Percentiles rank a stretch among this genome's conserved stretches.
Conservation (phyloP, 2,888 invertebrate genomes). For the Phalera bucephala region DNA sequence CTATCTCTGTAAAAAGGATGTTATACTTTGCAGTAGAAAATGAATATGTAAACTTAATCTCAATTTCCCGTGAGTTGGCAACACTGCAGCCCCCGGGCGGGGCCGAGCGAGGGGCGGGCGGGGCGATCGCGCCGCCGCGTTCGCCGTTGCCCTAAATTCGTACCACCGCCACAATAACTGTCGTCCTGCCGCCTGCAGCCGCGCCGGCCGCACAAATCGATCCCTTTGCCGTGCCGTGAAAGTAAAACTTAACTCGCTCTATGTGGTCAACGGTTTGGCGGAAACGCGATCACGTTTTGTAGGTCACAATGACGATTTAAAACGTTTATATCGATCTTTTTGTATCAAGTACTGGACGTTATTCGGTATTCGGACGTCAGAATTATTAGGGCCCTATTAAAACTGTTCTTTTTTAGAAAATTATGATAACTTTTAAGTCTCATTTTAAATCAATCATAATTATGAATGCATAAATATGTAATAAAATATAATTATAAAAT, state of each 20-base stretch:
- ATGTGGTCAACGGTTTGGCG: constrained; percentile 66
- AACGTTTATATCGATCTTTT: constrained; percentile 61
- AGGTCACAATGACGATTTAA: constrained; percentile 65
- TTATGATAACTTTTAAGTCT: no score
- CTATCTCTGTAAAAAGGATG: no score
- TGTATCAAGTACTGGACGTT: neutral
- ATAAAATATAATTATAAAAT: no score
- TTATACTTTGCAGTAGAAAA: no score
- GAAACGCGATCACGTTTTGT: constrained; percentile 66
- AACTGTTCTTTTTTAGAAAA: no score
- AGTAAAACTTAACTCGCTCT: constrained; percentile 77
- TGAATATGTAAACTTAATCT: no score
- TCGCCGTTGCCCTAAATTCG: constrained; percentile 75
- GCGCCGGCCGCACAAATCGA: constrained; percentile 73
- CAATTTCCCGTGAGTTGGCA: constrained; percentile 2
- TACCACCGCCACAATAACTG: constrained; percentile 70
- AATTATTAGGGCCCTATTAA: no score
- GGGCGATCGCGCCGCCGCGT: constrained; percentile 50
- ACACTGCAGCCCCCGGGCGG: constrained; percentile 24
- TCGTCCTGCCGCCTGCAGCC: constrained; percentile 73
- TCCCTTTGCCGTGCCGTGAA: constrained; percentile 65
- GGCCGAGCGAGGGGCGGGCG: constrained; percentile 19
- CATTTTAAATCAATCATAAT: no score
- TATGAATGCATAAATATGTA: no score
- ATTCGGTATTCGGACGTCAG: no score